Conservation (phyloP, 1,140 invertebrate genomes). For the Drosophila nigrodunni region DNA sequence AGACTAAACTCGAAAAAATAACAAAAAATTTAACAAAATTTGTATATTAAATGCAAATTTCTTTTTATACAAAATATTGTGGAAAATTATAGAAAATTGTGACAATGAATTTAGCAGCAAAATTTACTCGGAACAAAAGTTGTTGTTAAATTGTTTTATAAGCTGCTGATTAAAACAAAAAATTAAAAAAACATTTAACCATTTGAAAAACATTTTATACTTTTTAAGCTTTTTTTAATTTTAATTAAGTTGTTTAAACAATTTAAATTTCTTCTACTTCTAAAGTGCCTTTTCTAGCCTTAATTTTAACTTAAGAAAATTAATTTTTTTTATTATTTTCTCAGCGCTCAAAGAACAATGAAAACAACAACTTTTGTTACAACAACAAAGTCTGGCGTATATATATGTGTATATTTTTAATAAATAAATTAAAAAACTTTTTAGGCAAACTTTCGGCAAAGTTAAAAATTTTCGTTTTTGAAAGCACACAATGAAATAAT, state of each 20-base stretch:
- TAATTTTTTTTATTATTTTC: constrained; percentile 20
- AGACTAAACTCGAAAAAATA: constrained; percentile 31
- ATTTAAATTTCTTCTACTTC: constrained; percentile 37
- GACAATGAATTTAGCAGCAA: constrained; percentile 57
- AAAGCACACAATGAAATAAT: constrained; percentile 54
- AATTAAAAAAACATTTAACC: background rate
- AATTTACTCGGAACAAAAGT: constrained; percentile 67
- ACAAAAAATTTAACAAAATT: constrained; percentile 44
- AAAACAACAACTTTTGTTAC: constrained; percentile 53
- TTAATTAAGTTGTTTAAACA: background rate
- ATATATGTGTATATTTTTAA: constrained; percentile 28
- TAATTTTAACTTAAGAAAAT: constrained; percentile 56
- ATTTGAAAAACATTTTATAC: constrained; percentile 11
- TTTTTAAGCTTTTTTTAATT: background rate
- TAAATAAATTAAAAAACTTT: background rate
- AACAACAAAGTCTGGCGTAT: constrained; percentile 50
- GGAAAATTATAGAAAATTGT: constrained; percentile 72
- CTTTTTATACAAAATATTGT: constrained; percentile 68
- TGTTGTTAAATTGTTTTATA: constrained; percentile 47
- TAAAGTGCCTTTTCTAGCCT: constrained; percentile 80
- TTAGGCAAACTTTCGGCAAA: constrained; percentile 73
- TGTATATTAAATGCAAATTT: constrained; percentile 56
- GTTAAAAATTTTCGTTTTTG: constrained; percentile 14
- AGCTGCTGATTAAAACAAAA: constrained; percentile 8
- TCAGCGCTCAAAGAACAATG: background rate